Evolutionary conservation across 2,888 invertebrate genomes (phyloP), one percentile per base, ranked within the genome.

Genomic region (Ditylenchus weischeri): DNA sequence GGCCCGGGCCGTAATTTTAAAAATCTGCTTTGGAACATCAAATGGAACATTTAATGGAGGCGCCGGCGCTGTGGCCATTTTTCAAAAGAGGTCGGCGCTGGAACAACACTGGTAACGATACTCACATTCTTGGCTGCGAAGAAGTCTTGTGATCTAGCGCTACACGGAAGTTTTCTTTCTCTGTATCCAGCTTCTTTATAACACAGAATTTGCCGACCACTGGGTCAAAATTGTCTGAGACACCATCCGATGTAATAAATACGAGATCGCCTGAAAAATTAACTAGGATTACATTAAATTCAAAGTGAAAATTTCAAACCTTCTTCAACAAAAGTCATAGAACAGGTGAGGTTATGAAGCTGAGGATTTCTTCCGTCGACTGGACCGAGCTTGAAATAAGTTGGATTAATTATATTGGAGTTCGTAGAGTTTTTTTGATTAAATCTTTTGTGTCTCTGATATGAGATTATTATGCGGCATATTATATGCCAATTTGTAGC

Each of bases 211-310:
- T 90, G 38, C 91, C 91, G 66, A 92, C 91, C 43, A 92, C 91
- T 0, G 92, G 92, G 85, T 92, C 92, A 79, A 91, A 91, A 84
- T 92, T 92, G 83, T 92, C 92, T 8, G 91, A 90, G 47, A 92
- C 88, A 10, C 92, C 92, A 81, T 92, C 92, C n/a, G 90, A 90
- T 0, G 91, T 91, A 19, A 92, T 87, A 83, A 91, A 90, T 36
- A 92, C 89, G 70, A 92, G 89, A 82, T 92, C 92, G 13, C 90
- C 91, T 59, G 87, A 66, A 68, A 51, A 13, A 21, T 2, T 29
- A 4, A 43, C 36, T 13, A 38, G 18, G 11, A 18, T 65, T 38
- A 13, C 10, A 47, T 8, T 1, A 65, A 2, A 68, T 43, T 8
- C 13, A 15, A 57, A 58, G 19, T 13, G 7, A 60, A 19, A n/a